Evolutionary conservation across 2,888 invertebrate genomes (phyloP), one percentile per base, ranked within the genome.

Genomic region (Busseola fusca): DNA sequence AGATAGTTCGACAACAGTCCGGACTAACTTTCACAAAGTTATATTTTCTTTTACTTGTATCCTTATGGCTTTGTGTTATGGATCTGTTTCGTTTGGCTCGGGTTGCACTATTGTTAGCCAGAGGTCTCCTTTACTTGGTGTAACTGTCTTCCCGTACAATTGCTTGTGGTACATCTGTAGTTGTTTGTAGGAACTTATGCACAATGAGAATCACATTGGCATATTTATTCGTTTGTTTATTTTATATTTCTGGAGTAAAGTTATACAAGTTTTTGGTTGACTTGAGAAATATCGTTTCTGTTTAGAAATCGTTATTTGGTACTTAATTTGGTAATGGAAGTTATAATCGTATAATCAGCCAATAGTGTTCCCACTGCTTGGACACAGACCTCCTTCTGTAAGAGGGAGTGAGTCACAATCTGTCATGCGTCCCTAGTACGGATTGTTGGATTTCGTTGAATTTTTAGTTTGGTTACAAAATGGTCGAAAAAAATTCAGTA

Each of bases 81-180:
- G 69, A 10, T 62, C 10, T 45, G 34, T 75, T 79, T 80, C 10
- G 62, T 57, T 71, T 59, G 58, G 25, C 25, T 54, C 25, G 2
- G 10, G 1, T 63, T 30, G 14, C 7, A 50, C 40, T 63, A 62
- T 65, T 81, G 60, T 72, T 81, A 64, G 69, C 57, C n/a, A 62
- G 3, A 52, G 56, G 77, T 69, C 66, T 75, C 69, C 64, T 81
- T 77, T 80, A 83, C 87, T 89, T 89, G 89, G 88, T 91, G 88
- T 90, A 90, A 83, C 88, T 86, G 89, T 89, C 91, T 91, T 91
- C 87, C 90, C 90, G 89, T 88, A 89, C 87, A 87, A 87, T 90
- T 87, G 86, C 83, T 87, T 81, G 86, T 83, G 80, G 84, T 88
- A 90, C 89, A 90, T 90, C 88, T 90, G 88, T 85, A 72, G 68